Evolutionary conservation across 2,888 invertebrate genomes (phyloP).

Genomic region (Perizoma affinitatum): DNA sequence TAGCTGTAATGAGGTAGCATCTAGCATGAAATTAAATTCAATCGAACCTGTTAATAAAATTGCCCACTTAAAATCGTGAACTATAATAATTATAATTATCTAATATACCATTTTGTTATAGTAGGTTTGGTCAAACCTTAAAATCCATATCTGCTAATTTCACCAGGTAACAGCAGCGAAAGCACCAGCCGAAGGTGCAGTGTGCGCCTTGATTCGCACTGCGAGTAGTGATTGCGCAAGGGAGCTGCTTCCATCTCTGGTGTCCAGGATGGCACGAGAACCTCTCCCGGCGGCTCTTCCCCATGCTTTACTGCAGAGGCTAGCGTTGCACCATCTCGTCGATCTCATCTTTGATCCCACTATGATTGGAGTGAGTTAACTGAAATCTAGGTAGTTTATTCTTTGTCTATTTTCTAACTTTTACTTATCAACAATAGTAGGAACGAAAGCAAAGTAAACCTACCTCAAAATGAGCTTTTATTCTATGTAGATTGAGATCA

Average conservation of each 20-base stretch:
- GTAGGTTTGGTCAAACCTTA: not conserved
- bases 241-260: slow-evolving; percentile 68
- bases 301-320: slow-evolving; percentile 70
- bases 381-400: not conserved
- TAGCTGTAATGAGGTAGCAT: too few relatives aligned
- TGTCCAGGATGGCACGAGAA: slow-evolving; percentile 77
- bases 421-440: too few relatives aligned
- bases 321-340: slow-evolving; percentile 71
- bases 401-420: too few relatives aligned
- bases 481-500: too few relatives aligned
- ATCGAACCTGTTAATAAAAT: too few relatives aligned
- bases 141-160: slow-evolving; percentile 7
- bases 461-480: too few relatives aligned
- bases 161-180: slow-evolving; percentile 69
- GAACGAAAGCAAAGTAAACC: too few relatives aligned
- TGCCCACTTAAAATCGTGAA: too few relatives aligned
- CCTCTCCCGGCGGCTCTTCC: slow-evolving; percentile 79
- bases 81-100: too few relatives aligned
- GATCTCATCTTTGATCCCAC: slow-evolving; percentile 72
- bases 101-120: too few relatives aligned
- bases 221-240: slow-evolving; percentile 67
- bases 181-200: slow-evolving; percentile 76
- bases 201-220: slow-evolving; percentile 72
- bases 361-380: slow-evolving; percentile 64
- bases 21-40: too few relatives aligned